Evolutionary conservation across 2,888 invertebrate species (phyloP).

Genomic region (Gonocerus acuteangulatus): DNA sequence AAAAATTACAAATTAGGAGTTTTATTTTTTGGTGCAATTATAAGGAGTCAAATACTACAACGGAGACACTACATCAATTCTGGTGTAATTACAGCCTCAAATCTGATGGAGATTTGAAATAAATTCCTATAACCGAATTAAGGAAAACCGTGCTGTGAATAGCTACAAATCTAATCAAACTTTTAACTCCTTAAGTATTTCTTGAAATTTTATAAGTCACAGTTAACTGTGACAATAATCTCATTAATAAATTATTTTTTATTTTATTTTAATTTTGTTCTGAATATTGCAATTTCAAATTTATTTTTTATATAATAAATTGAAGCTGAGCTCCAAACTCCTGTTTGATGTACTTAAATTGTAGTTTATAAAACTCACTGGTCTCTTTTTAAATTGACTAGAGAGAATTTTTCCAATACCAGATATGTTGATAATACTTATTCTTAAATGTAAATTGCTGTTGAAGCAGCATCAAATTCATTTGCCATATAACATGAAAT

Average conservation of each 20-base stretch:
- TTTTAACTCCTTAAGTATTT: constrained; percentile 10
- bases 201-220: constrained; percentile 11
- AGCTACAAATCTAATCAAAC: not conserved
- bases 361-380: constrained; percentile 1
- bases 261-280: constrained; percentile 12
- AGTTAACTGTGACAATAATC: constrained; percentile 19
- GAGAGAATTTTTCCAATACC: too few species aligned
- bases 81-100: constrained; percentile 18
- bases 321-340: constrained; percentile 14
- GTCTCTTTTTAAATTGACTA: too few species aligned
- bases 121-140: constrained; percentile 20
- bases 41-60: constrained; percentile 2
- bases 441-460: too few species aligned
- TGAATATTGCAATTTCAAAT: not conserved
- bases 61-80: constrained; percentile 1
- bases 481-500: too few species aligned
- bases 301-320: not conserved
- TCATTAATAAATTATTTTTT: constrained; percentile 1
- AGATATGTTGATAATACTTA: too few species aligned
- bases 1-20: constrained; percentile 2
- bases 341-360: constrained; percentile 27
- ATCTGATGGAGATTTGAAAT: not conserved
- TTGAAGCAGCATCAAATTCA: too few species aligned
- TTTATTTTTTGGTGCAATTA: constrained; percentile 25
- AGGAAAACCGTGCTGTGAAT: constrained; percentile 13